Conservation (phyloP, 2,888 invertebrate species). For the Andrena marginata region DNA sequence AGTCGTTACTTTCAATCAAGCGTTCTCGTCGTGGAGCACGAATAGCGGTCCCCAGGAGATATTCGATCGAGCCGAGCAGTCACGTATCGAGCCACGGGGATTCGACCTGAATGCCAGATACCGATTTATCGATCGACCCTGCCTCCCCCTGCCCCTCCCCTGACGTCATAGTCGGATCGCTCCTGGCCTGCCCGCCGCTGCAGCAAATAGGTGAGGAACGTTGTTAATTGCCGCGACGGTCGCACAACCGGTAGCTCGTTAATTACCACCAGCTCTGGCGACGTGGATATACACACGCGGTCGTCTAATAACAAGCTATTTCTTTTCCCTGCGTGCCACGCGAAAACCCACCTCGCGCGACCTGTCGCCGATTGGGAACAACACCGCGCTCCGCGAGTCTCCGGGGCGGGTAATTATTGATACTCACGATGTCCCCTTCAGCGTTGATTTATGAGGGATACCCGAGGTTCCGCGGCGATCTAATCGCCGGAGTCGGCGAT, state of each 20-base stretch:
- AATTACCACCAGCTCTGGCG: slow-evolving; percentile 64
- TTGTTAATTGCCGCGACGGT: slow-evolving; percentile 71
- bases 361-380: slow-evolving; percentile 12
- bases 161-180: slow-evolving; percentile 63
- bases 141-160: background rate
- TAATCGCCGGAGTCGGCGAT: slow-evolving; percentile 29
- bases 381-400: background rate
- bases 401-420: slow-evolving; percentile 35
- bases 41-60: slow-evolving; percentile 41
- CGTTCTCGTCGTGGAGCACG: slow-evolving; percentile 42
- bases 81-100: slow-evolving; percentile 61
- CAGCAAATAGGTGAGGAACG: slow-evolving; percentile 56
- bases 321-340: slow-evolving; percentile 22
- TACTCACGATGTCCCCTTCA: slow-evolving; percentile 27
- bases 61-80: slow-evolving; percentile 58
- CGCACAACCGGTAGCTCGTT: slow-evolving; percentile 70
- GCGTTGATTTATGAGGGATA: slow-evolving; percentile 41
- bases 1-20: slow-evolving; percentile 81
- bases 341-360: slow-evolving; percentile 44
- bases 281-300: slow-evolving; percentile 45
- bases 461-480: slow-evolving; percentile 1
- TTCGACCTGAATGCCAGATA: slow-evolving; percentile 71
- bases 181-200: slow-evolving; percentile 23
- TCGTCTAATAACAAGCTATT: slow-evolving; percentile 69
- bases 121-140: slow-evolving; percentile 60